A percentile compares a stretch with the other conserved stretches of the same genome.
phyloP scores from a whole-genome alignment of 2,888 invertebrate genomes.

The Morpho deidamia region DNA sequence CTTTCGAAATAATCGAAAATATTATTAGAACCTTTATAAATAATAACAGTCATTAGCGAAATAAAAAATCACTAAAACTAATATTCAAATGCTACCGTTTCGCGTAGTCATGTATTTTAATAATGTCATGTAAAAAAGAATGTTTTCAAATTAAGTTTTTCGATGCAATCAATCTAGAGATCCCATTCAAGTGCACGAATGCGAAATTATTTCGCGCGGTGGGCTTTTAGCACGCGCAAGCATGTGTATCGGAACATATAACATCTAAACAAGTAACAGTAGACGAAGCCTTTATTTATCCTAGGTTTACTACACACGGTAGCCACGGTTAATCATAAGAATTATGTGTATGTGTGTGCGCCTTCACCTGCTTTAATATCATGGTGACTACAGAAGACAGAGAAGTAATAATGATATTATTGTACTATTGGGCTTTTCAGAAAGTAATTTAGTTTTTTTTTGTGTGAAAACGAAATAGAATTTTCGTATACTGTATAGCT shows the following conservation, averaged over 20 bases:
- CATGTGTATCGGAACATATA: conserved; percentile 15
- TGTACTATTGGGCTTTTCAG: no score
- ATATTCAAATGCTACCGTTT: conserved; percentile 1
- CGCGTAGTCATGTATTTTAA: conserved; percentile 6
- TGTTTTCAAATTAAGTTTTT: neutral
- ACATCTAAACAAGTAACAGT: conserved; percentile 12
- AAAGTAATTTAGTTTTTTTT: no score
- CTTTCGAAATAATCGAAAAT: conserved; percentile 2
- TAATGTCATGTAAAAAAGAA: conserved; percentile 3
- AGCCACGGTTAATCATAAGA: no score
- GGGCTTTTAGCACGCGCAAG: conserved; percentile 17
- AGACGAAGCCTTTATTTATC: conserved; percentile 11
- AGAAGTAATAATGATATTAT: no score
- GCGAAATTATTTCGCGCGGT: conserved; percentile 22
- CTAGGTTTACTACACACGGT: conserved; percentile 7
- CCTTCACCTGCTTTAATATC: no score
- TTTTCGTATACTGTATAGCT: no score
- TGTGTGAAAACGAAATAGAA: no score
- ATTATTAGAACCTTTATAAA: neutral
- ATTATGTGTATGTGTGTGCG: no score
- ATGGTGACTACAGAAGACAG: no score
- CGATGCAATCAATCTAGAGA: neutral
- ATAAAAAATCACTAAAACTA: neutral
- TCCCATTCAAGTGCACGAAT: conserved; percentile 18
- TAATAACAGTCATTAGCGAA: conserved; percentile 1